These are phyloP conservation scores for Aspidiotus destructor DNA, from an alignment of 2,888 invertebrate genomes.

Conservation along the genomic window DNA sequence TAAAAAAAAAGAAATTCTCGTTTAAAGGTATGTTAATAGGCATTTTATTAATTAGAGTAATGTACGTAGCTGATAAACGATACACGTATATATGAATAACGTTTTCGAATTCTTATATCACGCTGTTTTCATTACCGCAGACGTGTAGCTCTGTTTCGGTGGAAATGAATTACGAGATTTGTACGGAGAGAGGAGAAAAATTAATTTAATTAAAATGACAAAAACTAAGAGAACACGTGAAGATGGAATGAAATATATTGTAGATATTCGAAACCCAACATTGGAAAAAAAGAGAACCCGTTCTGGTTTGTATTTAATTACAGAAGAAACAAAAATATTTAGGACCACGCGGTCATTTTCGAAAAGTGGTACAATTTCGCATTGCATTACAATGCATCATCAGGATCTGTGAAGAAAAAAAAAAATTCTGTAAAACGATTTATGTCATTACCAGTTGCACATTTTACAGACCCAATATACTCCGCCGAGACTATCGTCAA, in stretches of 20 bases:
- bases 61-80: slow-evolving; percentile 8
- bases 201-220: slow-evolving; percentile 1
- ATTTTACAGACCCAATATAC: not conserved
- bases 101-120: not conserved
- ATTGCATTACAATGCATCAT: no score
- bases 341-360: no score
- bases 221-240: no score
- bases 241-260: not conserved
- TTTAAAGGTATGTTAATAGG: slow-evolving; percentile 15
- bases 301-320: no score
- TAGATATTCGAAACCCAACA: not conserved
- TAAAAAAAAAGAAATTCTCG: not conserved
- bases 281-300: no score
- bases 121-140: slow-evolving; percentile 1
- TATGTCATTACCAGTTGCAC: no score
- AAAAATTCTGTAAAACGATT: no score
- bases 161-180: slow-evolving; percentile 2
- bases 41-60: slow-evolving; percentile 19
- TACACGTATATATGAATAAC: not conserved
- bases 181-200: not conserved
- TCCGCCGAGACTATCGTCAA: slow-evolving; percentile 7
- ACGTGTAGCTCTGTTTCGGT: not conserved
- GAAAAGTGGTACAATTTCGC: no score
- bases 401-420: no score
- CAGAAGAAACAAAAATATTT: no score